Evolutionary conservation across 2,797 vertebrate species (phyloP), one percentile per base, ranked within the genome.

Genomic region (Linurgus olivaceus): DNA sequence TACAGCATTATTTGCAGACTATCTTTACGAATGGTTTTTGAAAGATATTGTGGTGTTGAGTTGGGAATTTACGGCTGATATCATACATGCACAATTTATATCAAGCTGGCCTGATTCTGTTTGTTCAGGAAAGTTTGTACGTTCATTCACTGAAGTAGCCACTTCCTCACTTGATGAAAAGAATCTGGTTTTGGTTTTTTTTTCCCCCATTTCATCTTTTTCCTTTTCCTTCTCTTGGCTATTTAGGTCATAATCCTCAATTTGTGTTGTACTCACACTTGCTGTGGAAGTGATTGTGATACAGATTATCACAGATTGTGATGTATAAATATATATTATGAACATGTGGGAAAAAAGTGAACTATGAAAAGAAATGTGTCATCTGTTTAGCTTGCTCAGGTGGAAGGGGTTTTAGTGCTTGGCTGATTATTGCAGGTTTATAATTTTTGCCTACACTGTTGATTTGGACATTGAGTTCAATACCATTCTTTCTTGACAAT

Each of bases 311-410:
- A 72, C 19, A 40, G 55, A 26, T 72, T 16, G 15, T 89, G 83
- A 91, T 95, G 95, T 96, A 89, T 96, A 91, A 94, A 73, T 17
- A 70, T 70, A 19, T 37, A 94, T 70, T 83, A 73, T 73, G 23
- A 88, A 51, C 44, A 25, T 70, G 37, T 81, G 89, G 80, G 59
- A 84, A 66, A 66, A 55, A 88, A 88, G 19, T 92, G 82, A 95
- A 71, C 89, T 91, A 88, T 15, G 24, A 78, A 77, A 83, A 83
- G 55, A 96, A 78, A 80, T 95, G 52, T n/a, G 31, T 94, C 54
- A 74, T 91, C 76, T 91, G 31, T 71, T 88, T 84, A 84, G 18
- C 75, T 90, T 94, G 80, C 88, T 90, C 33, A 29, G 42, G 54
- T 86, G 75, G 62, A 79, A 79, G 66, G 33, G 17, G 17, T 78